A percentile compares a stretch with the other conserved stretches of the same genome.
phyloP scores from a whole-genome alignment of 2,888 invertebrate genomes.

The Tenodera sinensis region DNA sequence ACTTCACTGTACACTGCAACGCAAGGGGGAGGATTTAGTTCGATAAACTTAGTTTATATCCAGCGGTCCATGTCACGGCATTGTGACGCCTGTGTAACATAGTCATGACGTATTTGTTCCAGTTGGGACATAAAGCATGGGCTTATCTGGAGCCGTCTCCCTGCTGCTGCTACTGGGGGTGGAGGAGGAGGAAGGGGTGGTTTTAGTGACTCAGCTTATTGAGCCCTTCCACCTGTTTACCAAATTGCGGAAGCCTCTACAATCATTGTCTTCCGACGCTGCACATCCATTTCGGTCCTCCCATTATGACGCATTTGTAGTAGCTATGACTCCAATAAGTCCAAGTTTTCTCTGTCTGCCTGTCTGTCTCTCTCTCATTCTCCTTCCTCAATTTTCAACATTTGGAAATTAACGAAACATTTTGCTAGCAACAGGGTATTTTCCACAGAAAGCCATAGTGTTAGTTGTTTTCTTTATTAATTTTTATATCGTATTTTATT shows the following conservation, averaged over 20 bases:
- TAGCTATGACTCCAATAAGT: background rate
- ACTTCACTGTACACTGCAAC: background rate
- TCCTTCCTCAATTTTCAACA: no score
- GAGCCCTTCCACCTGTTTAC: constrained; percentile 3
- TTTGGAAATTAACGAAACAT: no score
- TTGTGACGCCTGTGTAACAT: background rate
- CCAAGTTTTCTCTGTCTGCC: background rate
- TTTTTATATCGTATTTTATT: no score
- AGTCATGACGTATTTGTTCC: constrained; percentile 5
- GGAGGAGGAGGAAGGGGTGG: background rate
- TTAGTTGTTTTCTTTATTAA: no score
- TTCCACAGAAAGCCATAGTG: no score
- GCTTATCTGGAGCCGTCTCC: constrained; percentile 12
- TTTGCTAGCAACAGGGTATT: no score
- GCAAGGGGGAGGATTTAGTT: constrained; percentile 2
- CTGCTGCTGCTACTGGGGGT: background rate
- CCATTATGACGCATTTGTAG: background rate
- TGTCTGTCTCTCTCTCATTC: no score
- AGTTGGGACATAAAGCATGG: constrained; percentile 4
- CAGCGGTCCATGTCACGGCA: background rate
- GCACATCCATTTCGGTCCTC: no score
- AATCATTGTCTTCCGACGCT: background rate
- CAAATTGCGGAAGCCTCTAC: background rate
- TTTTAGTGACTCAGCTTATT: background rate
- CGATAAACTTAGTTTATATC: constrained; percentile 19